Percentiles rank a stretch among this genome's conserved stretches.
Conservation (phyloP, 1,140 invertebrate genomes). For the Ips nitidus region DNA sequence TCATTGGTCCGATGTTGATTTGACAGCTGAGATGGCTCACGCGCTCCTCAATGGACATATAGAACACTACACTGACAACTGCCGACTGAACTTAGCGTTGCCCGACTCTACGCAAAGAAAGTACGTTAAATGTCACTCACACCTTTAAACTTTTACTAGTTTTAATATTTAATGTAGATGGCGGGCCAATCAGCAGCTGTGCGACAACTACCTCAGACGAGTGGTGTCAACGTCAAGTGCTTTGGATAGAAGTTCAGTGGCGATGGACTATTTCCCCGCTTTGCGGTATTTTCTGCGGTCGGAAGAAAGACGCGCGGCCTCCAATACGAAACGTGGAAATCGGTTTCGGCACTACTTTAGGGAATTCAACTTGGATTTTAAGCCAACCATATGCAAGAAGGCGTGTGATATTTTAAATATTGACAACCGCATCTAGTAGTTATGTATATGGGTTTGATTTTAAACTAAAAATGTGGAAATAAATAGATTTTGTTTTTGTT, state of each 20-base stretch:
- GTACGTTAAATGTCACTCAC: conserved; percentile 29
- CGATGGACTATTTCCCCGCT: conserved; percentile 59
- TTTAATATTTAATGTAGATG: conserved; percentile 35
- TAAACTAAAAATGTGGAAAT: too few relatives aligned
- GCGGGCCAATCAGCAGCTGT: conserved; percentile 40
- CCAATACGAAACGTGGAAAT: conserved; percentile 57
- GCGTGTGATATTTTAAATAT: conserved; percentile 38
- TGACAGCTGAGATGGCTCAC: conserved; percentile 40
- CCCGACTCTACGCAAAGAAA: conserved; percentile 38
- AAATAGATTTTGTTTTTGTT: too few relatives aligned
- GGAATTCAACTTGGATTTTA: conserved; percentile 41
- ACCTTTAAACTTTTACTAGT: background rate
- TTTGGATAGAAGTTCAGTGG: conserved; percentile 37
- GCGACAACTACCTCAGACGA: conserved; percentile 38
- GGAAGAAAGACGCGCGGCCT: conserved; percentile 56
- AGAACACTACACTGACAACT: conserved; percentile 26
- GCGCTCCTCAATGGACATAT: conserved; percentile 37
- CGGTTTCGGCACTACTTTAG: conserved; percentile 64
- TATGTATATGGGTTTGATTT: too few relatives aligned
- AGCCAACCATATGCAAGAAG: conserved; percentile 38
- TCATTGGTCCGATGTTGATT: conserved; percentile 14
- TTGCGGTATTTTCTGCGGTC: conserved; percentile 60
- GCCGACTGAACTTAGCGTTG: conserved; percentile 33
- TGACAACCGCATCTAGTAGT: too few relatives aligned
- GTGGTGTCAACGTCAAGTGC: conserved; percentile 33